Evolutionary conservation across 2,888 invertebrate species (phyloP), one percentile per base, ranked within the genome.

Genomic region (Lasioglossum malachurum): DNA sequence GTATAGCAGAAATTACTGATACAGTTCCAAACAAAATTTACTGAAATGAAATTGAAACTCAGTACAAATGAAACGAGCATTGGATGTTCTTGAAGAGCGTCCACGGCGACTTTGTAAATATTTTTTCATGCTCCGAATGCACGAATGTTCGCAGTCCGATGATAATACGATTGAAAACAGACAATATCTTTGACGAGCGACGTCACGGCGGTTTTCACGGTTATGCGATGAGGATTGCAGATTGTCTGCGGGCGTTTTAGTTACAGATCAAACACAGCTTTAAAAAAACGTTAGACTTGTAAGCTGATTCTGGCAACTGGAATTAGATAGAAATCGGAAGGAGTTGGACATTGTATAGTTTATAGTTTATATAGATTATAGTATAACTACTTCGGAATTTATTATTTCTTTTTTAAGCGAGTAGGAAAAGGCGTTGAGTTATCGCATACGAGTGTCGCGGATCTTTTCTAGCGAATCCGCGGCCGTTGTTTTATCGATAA

Each of bases 121-220:
- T 64, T 35, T 64, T 64, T 16, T 64, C n/a, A 57, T n/a, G 57
- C 57, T 57, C 12, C 57, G 64, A 64, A 64, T 31, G 64, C 8
- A 64, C 8, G 14, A 35, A 31, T 19, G 16, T 64, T 31, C 31
- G 27, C 64, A 35, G 31, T 64, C 31, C 38, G 35, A 19, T 38
- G 69, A 27, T 76, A 57, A 74, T 38, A 75, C n/a, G 46, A 71
- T 77, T 79, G 27, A 57, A 23, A 75, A 67, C 69, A 73, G 78
- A 81, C 86, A 85, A 76, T 87, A 82, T 74, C 78, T 72, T 46
- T 38, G 31, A 85, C 35, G 64, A 71, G 72, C n/a, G 78, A 81
- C 69, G 49, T 27, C 41, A 53, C 75, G 69, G 53, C 75, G 69
- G 69, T 19, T 74, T 84, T 49, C 64, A 72, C 49, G 46, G 46